Percentiles rank a stretch among this genome's conserved stretches.
Conservation (phyloP, 2,113 vertebrate genomes). For the Pelmatolapia mariae region DNA sequence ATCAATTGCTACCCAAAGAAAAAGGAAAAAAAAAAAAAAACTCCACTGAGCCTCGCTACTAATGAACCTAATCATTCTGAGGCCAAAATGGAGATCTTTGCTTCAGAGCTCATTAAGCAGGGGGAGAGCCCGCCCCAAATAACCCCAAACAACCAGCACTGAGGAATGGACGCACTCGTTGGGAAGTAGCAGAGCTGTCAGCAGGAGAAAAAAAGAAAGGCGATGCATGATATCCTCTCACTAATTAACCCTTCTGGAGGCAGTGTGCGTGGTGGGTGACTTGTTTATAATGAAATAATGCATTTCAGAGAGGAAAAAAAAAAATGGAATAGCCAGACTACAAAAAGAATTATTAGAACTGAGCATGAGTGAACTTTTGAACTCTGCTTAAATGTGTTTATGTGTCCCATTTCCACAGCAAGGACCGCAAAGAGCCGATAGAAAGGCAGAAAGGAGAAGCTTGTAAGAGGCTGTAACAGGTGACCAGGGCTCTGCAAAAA, state of each 20-base stretch:
- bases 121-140: constrained; percentile 1
- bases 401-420: not conserved
- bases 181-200: constrained; percentile 6
- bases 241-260: constrained; percentile 51
- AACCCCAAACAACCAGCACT: constrained; percentile 29
- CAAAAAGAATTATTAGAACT: not conserved
- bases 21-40: not conserved
- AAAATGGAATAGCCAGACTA: not conserved
- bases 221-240: constrained; percentile 11
- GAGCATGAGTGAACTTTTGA: not conserved
- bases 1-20: not conserved
- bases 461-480: not conserved
- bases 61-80: constrained; percentile 47
- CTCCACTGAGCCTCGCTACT: not conserved
- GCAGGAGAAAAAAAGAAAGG: not conserved
- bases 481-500: not conserved
- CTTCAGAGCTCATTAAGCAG: constrained; percentile 59
- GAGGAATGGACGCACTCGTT: not conserved
- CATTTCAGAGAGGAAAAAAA: not conserved
- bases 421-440: not conserved
- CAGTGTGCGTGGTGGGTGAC: not conserved
- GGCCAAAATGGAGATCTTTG: constrained; percentile 41
- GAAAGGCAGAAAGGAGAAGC: not conserved
- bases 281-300: not conserved
- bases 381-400: not conserved